Percentiles rank a stretch among this genome's conserved stretches.
Evolutionary conservation across 2,113 vertebrate species (phyloP).

Genomic region (Calyptommatus sinebrachiatus): DNA sequence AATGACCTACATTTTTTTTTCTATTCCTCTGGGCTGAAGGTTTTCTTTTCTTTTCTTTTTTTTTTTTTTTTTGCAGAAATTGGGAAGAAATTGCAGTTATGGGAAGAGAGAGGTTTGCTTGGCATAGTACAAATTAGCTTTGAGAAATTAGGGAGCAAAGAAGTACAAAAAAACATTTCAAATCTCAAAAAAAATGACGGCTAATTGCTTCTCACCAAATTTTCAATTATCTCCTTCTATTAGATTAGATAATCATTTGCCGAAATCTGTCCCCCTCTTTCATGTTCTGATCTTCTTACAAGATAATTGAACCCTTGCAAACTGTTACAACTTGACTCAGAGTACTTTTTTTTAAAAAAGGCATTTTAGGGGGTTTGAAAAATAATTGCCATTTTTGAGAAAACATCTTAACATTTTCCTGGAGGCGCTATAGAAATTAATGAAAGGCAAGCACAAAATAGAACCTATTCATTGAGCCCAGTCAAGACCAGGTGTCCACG

Average conservation of each 20-base stretch:
- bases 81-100: neutral
- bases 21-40: slow-evolving; percentile 23
- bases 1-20: slow-evolving; percentile 52
- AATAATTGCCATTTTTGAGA: slow-evolving; percentile 35
- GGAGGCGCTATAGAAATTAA: neutral
- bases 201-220: slow-evolving; percentile 14
- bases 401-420: slow-evolving; percentile 27
- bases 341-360: slow-evolving; percentile 45
- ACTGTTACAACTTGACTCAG: slow-evolving; percentile 49
- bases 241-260: slow-evolving; percentile 33
- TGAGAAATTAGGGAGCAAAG: slow-evolving; percentile 22
- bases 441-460: neutral
- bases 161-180: neutral
- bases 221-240: slow-evolving; percentile 37
- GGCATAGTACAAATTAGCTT: slow-evolving; percentile 25
- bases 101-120: slow-evolving; percentile 26
- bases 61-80: neutral
- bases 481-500: neutral
- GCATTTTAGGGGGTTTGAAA: slow-evolving; percentile 22
- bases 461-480: no score
- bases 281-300: slow-evolving; percentile 1
- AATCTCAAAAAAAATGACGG: slow-evolving; percentile 24
- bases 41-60: neutral
- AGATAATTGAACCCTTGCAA: slow-evolving; percentile 62
- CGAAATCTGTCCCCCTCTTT: slow-evolving; percentile 41